Evolutionary conservation across 2,113 vertebrate species (phyloP).

Genomic region (Etia nguti): DNA sequence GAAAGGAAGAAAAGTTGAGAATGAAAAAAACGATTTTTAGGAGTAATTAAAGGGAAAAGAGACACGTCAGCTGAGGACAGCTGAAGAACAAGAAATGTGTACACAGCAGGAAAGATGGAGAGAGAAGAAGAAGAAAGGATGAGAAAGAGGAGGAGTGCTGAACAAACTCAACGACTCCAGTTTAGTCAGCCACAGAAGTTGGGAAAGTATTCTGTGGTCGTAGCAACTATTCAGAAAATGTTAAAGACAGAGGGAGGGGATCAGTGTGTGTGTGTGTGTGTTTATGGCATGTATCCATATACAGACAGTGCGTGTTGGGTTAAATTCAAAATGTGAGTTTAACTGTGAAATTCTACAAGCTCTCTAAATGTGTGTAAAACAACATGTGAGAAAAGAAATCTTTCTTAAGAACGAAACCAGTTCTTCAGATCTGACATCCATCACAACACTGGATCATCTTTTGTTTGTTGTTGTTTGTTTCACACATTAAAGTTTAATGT

Average conservation of each 20-base stretch:
- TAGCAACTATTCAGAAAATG: slow-evolving; percentile 75
- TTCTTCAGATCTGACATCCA: not conserved
- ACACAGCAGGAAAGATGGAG: not conserved
- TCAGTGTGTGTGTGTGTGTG: not conserved
- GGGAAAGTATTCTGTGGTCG: slow-evolving; percentile 75
- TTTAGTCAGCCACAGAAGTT: slow-evolving; percentile 68
- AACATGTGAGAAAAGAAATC: not conserved
- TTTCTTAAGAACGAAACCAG: not conserved
- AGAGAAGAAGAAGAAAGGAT: not conserved
- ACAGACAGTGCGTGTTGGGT: not conserved
- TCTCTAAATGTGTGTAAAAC: not conserved
- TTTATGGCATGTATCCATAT: not conserved
- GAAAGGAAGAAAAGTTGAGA: not conserved
- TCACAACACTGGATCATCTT: not conserved
- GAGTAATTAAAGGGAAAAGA: not conserved
- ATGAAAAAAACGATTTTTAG: not conserved
- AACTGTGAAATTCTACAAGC: not conserved
- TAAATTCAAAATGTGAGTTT: not conserved
- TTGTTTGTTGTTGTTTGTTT: not conserved
- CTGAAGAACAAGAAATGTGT: not conserved
- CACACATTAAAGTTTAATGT: not conserved
- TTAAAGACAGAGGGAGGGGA: slow-evolving; percentile 65
- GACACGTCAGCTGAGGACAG: not conserved
- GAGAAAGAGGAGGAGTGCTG: not conserved
- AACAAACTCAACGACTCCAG: slow-evolving; percentile 56